A percentile compares a stretch with the other conserved stretches of the same genome.
Conservation (phyloP, 2,797 vertebrate species). For the Tapirus indicus region DNA sequence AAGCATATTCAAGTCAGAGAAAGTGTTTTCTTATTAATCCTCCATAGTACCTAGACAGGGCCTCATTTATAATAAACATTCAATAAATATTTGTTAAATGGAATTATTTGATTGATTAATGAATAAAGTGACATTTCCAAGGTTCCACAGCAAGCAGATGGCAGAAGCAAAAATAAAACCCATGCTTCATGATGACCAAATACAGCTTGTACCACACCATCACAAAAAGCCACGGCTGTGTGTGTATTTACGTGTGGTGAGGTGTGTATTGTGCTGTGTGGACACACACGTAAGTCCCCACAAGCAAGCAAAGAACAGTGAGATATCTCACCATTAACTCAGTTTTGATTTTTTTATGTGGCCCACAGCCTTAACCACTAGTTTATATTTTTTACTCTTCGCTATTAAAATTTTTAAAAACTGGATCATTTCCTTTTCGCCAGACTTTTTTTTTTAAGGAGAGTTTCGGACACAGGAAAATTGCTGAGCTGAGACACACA, state of each 20-base stretch:
- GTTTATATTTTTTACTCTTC: conserved; percentile 50
- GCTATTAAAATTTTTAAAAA: not conserved
- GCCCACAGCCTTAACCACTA: not conserved
- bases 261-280: not conserved
- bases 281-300: not conserved
- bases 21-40: not conserved
- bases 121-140: not conserved
- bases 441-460: not conserved
- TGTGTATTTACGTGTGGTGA: accelerated
- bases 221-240: not conserved
- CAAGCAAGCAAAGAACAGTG: not conserved
- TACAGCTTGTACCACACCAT: not conserved
- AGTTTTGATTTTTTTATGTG: not conserved
- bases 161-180: conserved; percentile 30
- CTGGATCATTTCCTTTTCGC: conserved; percentile 49
- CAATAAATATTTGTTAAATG: not conserved
- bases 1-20: not conserved
- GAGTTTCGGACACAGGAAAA: conserved; percentile 61
- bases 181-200: not conserved
- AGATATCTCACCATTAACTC: not conserved
- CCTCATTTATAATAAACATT: not conserved
- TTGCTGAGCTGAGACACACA: conserved; percentile 57
- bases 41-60: not conserved
- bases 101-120: not conserved
- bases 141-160: conserved; percentile 6